Evolutionary conservation across 1,140 invertebrate species (phyloP).

Genomic region (Limonius californicus): DNA sequence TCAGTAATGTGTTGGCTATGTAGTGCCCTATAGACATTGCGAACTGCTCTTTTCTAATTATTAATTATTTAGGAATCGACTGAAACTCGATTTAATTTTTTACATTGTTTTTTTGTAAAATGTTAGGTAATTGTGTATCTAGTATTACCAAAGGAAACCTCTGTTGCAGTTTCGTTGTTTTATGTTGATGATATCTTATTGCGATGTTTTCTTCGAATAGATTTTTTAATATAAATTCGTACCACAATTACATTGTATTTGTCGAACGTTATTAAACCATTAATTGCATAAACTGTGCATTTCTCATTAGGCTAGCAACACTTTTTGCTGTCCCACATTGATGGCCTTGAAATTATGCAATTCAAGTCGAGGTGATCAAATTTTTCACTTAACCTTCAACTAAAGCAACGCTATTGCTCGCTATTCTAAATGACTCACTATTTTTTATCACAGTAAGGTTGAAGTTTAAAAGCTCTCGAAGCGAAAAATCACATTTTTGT

Average conservation of each 20-base stretch:
- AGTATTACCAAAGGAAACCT: constrained; percentile 11
- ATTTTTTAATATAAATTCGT: background rate
- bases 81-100: constrained; percentile 5
- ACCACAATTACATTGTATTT: background rate
- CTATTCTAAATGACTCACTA: too few relatives aligned
- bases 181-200: background rate
- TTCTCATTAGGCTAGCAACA: too few relatives aligned
- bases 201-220: constrained; percentile 3
- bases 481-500: too few relatives aligned
- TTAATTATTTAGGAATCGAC: background rate
- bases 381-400: too few relatives aligned
- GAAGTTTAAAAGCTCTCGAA: too few relatives aligned
- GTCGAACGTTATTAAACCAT: too few relatives aligned
- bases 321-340: too few relatives aligned
- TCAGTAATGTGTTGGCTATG: constrained; percentile 1
- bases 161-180: background rate
- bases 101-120: constrained; percentile 7
- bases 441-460: too few relatives aligned
- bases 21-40: background rate
- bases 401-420: too few relatives aligned
- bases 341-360: too few relatives aligned
- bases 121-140: background rate
- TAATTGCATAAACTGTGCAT: too few relatives aligned
- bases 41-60: background rate
- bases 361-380: too few relatives aligned